These are phyloP conservation scores for Umimayanthus kanabou DNA, from an alignment of 92 coral and sea anemone genomes.

Conservation along the genomic window DNA sequence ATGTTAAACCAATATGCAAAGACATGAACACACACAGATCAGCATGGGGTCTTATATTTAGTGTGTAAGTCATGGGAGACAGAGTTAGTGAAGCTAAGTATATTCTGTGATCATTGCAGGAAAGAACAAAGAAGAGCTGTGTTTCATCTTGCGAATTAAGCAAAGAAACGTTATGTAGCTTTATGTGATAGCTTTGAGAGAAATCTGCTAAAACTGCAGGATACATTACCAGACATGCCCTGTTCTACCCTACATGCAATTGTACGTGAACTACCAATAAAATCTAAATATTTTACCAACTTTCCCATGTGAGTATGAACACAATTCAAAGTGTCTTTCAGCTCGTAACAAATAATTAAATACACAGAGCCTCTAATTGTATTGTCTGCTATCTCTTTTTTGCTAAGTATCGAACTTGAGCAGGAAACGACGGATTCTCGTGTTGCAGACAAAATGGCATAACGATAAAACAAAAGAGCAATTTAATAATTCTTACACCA, in stretches of 20 bases:
- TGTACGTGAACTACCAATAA: too few relatives aligned
- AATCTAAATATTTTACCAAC: not conserved
- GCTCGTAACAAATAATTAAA: too few relatives aligned
- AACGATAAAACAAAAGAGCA: not conserved
- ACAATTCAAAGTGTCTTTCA: not conserved
- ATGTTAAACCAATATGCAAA: too few relatives aligned
- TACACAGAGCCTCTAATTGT: not conserved
- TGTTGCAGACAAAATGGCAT: not conserved
- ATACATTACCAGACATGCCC: too few relatives aligned
- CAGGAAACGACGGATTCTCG: not conserved
- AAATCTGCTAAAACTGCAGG: not conserved
- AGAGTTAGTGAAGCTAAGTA: too few relatives aligned
- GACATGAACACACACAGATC: too few relatives aligned
- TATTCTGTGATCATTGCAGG: not conserved
- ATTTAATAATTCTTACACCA: not conserved
- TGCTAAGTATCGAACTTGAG: not conserved
- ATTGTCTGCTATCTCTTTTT: not conserved
- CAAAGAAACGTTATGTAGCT: too few relatives aligned
- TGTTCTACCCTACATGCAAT: too few relatives aligned
- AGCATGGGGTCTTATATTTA: too few relatives aligned
- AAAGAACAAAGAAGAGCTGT: not conserved
- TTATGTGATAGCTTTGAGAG: too few relatives aligned
- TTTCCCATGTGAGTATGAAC: not conserved
- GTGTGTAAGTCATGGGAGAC: too few relatives aligned
- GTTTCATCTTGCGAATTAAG: too few relatives aligned